phyloP scores from a whole-genome alignment of 1,140 invertebrate genomes.

The Phortica variegata region DNA sequence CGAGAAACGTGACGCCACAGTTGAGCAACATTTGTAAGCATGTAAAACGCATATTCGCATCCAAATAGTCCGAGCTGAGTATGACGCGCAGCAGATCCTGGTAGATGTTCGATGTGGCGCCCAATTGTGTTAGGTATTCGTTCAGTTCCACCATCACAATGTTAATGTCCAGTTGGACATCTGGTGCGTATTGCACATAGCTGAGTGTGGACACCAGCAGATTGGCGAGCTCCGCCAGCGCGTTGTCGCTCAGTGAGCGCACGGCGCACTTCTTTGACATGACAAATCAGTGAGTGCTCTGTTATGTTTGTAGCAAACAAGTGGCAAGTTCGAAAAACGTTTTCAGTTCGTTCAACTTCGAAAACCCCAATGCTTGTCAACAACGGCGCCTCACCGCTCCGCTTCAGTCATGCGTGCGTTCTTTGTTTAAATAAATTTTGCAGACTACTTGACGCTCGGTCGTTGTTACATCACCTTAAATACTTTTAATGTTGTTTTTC shows the following conservation, averaged over 20 bases:
- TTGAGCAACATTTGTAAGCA: slow-evolving; percentile 64
- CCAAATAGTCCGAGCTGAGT: slow-evolving; percentile 64
- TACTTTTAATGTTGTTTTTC: neutral
- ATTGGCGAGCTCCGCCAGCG: slow-evolving; percentile 47
- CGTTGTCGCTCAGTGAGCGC: slow-evolving; percentile 44
- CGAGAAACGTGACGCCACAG: slow-evolving; percentile 64
- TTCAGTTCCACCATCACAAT: slow-evolving; percentile 62
- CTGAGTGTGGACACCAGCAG: slow-evolving; percentile 50
- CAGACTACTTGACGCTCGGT: too few species aligned
- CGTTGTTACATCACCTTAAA: slow-evolving; percentile 31
- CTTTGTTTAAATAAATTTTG: neutral
- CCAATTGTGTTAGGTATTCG: slow-evolving; percentile 61
- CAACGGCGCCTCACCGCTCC: slow-evolving; percentile 28
- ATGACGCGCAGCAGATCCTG: slow-evolving; percentile 66
- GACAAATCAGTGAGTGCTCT: neutral
- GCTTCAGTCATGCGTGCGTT: neutral
- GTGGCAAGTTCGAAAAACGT: too few species aligned
- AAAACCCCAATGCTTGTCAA: slow-evolving; percentile 23
- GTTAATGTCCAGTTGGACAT: slow-evolving; percentile 60
- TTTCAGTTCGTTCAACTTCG: neutral
- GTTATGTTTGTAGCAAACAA: too few species aligned
- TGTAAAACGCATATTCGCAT: slow-evolving; percentile 65
- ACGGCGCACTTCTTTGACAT: slow-evolving; percentile 54
- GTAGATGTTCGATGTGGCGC: slow-evolving; percentile 64
- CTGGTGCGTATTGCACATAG: slow-evolving; percentile 51